Evolutionary conservation across 2,797 vertebrate genomes (phyloP).

Genomic region (Nyctibius grandis): DNA sequence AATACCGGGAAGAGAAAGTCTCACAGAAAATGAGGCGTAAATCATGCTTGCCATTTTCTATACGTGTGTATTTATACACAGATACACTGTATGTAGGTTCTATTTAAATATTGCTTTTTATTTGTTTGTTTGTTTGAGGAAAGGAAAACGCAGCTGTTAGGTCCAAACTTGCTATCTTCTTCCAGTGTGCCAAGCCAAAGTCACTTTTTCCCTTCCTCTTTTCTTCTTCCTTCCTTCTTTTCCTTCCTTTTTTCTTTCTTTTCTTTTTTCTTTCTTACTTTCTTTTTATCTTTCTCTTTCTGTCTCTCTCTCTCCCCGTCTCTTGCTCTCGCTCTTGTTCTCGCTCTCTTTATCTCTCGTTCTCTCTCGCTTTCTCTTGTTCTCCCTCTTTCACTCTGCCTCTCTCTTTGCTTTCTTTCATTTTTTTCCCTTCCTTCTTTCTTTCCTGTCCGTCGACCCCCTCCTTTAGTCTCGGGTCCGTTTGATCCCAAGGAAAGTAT

Average conservation of each 20-base stretch:
- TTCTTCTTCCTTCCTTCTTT: not conserved
- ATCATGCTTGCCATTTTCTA: not conserved
- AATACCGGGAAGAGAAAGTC: conserved; percentile 69
- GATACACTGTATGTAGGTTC: not conserved
- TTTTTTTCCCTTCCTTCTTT: not conserved
- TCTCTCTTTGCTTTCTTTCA: not conserved
- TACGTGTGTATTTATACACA: not conserved
- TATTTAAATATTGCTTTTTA: not conserved
- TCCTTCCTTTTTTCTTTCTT: accelerated
- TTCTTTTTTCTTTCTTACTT: accelerated
- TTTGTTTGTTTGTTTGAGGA: not conserved
- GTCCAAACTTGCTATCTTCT: not conserved
- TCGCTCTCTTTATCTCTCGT: accelerated
- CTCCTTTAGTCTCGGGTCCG: conserved; percentile 7
- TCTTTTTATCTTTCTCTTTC: too few species aligned
- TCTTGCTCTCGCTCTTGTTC: not conserved
- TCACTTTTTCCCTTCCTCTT: not conserved
- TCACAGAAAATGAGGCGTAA: conserved; percentile 57
- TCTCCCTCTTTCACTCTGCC: accelerated
- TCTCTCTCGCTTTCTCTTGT: accelerated
- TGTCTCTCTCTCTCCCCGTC: not conserved
- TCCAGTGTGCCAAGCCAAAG: not conserved
- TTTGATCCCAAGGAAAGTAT: conserved; percentile 72
- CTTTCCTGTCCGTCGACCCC: not conserved
- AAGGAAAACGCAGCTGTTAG: not conserved